These are phyloP conservation scores for Danio rerio DNA, from an alignment of 2,113 vertebrate genomes.

Conservation along the genomic window GRCz12tu NC_133185.1:37752501-37753000, in stretches of 20 bases:
- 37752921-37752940: background rate
- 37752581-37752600: slow-evolving; percentile 49
- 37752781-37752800: background rate
- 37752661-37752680: slow-evolving; percentile 6
- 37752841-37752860: background rate
- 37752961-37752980: background rate
- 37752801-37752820: background rate
- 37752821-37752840: background rate
- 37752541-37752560: slow-evolving; percentile 69
- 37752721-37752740: background rate
- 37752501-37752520: slow-evolving; percentile 21
- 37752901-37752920: background rate
- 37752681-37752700: background rate
- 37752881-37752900: background rate
- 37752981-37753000: background rate
- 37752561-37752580: slow-evolving; percentile 63
- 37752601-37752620: slow-evolving; percentile 24
- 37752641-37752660: slow-evolving; percentile 1
- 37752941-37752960: background rate
- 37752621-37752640: slow-evolving; percentile 16
- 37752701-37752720: background rate
- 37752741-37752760: background rate
- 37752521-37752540: slow-evolving; percentile 32
- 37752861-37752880: background rate
- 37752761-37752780: slow-evolving; percentile 9